A percentile compares a stretch with the other conserved stretches of the same genome.
Conservation (phyloP, 2,113 vertebrate species). For the Pagrus major region DNA sequence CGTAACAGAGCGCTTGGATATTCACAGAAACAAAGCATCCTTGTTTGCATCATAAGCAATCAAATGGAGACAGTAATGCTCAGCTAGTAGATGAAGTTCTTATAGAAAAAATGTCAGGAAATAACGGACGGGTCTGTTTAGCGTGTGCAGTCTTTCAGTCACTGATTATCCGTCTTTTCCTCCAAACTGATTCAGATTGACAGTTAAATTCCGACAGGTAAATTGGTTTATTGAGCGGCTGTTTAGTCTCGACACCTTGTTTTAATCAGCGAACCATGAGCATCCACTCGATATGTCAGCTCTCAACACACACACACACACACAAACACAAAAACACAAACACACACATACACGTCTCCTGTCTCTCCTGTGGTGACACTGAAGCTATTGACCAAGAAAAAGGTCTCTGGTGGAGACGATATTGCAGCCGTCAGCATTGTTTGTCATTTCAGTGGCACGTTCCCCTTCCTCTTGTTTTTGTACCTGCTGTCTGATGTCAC, state of each 20-base stretch:
- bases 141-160: conserved; percentile 22
- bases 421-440: conserved; percentile 31
- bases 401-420: conserved; percentile 18
- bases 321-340: background rate
- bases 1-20: background rate
- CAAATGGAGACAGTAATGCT: background rate
- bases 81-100: background rate
- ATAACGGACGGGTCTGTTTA: background rate
- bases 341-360: background rate
- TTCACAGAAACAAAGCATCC: background rate
- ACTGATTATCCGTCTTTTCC: conserved; percentile 14
- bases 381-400: conserved; percentile 29
- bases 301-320: background rate
- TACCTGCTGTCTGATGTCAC: conserved; percentile 18
- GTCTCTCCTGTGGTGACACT: conserved; percentile 23
- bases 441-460: conserved; percentile 45
- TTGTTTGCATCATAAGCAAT: background rate
- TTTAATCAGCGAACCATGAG: conserved; percentile 67
- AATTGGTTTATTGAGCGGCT: conserved; percentile 74
- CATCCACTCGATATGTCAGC: conserved; percentile 44
- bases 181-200: conserved; percentile 32
- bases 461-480: conserved; percentile 16
- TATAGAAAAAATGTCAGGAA: background rate
- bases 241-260: conserved; percentile 74
- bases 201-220: conserved; percentile 38